phyloP scores from a whole-genome alignment of 2,888 invertebrate genomes.

The Limnephilus rhombicus region DNA sequence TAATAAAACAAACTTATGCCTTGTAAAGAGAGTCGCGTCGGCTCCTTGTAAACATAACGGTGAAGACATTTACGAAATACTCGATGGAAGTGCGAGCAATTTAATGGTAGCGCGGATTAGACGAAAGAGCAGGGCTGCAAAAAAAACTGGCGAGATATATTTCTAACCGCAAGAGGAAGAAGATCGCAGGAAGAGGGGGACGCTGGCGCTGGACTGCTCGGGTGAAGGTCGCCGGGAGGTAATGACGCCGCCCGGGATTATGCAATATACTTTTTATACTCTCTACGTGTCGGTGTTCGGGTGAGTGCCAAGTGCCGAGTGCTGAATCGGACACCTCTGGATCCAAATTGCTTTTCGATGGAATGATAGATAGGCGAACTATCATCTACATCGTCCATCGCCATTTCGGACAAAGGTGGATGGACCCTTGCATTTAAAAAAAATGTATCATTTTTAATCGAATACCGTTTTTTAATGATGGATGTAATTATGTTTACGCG shows the following conservation, averaged over 20 bases:
- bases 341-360: slow-evolving; percentile 27
- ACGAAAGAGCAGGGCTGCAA: slow-evolving; percentile 7
- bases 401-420: slow-evolving; percentile 15
- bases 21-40: background rate
- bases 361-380: background rate
- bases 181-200: background rate
- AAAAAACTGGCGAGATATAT: slow-evolving; percentile 17
- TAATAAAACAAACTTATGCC: background rate
- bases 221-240: slow-evolving; percentile 41
- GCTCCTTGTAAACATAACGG: slow-evolving; percentile 27
- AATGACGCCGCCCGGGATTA: slow-evolving; percentile 26
- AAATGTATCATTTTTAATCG: background rate
- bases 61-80: slow-evolving; percentile 39
- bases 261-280: slow-evolving; percentile 34
- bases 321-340: slow-evolving; percentile 30
- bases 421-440: background rate
- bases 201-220: background rate
- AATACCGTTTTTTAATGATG: background rate
- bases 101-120: slow-evolving; percentile 47
- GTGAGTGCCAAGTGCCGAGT: slow-evolving; percentile 18
- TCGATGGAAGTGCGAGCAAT: slow-evolving; percentile 31
- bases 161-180: slow-evolving; percentile 12
- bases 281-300: slow-evolving; percentile 10
- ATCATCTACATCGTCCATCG: background rate
- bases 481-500: background rate